Percentiles rank a stretch among this genome's conserved stretches.
These are phyloP conservation scores for Asobara japonica DNA, from an alignment of 1,140 invertebrate genomes.

Conservation along the genomic window DNA sequence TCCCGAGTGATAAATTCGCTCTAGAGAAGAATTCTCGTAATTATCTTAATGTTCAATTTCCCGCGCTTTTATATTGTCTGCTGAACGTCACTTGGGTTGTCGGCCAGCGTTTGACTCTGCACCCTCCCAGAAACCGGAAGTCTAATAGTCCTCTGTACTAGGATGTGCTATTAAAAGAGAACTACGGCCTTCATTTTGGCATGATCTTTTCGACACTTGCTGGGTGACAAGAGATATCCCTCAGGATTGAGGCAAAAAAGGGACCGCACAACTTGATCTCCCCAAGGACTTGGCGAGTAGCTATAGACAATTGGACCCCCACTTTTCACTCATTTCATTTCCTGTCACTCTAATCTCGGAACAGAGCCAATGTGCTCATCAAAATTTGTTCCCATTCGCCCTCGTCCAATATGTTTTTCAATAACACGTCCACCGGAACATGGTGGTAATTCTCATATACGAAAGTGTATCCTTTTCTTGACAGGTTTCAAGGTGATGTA, in stretches of 20 bases:
- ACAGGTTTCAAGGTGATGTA: constrained; percentile 6
- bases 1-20: not conserved
- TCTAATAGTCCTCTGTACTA: not conserved
- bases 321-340: not conserved
- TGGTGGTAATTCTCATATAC: not conserved
- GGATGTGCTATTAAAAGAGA: not conserved
- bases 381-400: not conserved
- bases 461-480: not conserved
- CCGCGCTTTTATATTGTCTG: not conserved
- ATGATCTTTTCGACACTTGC: not conserved
- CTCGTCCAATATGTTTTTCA: too few species aligned
- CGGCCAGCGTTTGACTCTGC: not conserved
- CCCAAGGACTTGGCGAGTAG: not conserved
- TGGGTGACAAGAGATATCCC: not conserved
- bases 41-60: not conserved
- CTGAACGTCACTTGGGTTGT: not conserved
- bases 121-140: not conserved
- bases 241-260: not conserved
- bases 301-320: not conserved
- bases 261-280: not conserved
- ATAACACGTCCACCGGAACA: not conserved
- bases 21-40: not conserved
- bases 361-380: not conserved
- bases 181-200: not conserved
- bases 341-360: not conserved